Base-by-base conservation (phyloP, 2,113 vertebrate genomes). In the Lampris incognitus region DNA sequence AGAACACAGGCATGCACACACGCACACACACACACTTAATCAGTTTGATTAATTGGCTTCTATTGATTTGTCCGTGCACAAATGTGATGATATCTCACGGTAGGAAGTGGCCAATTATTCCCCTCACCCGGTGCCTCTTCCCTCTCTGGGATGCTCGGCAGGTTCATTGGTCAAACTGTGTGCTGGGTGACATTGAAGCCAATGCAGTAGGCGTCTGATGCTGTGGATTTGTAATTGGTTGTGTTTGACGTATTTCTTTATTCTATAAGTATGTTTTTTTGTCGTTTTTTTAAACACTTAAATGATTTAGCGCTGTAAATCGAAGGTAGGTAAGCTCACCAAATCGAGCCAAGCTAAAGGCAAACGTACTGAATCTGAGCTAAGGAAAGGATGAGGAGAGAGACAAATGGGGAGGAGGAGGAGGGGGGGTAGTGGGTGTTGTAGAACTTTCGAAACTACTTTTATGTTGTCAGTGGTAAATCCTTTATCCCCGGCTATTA, bases 31-130 rank as follows among this genome's bases (percentile, higher is more conserved):
- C 56, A 67, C 42, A 49, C 59, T 9, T 37, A 5, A 76, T 76
- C 76, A 48, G 58, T 67, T 84, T 81, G 81, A 86, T 82, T 52
- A 82, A 88, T 61, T 76, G 60, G 10, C 71, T 75, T 73, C 76
- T 69, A 86, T 88, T 79, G 79, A 83, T 85, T 69, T 62, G 65
- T 71, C 60, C 67, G 57, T 66, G 49, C 65, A 75, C 80, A 41
- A 62, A 82, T 84, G 68, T 66, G 64, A 74, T 69, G 76, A 64
- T 83, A 79, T 81, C 74, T 79, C 64, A 58, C 66, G 66, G 72
- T 8, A 68, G 57, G 52, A 69, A 41, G 55, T 51, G 71, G 72
- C 76, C 49, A 60, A 70, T 87, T 89, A 71, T 81, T 85, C 69
- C 72, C 46, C 42, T 3, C 9, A 10, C 39, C 24, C 60, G 11